Conservation (phyloP, 2,113 vertebrate species). For the Edolisoma coerulescens region DNA sequence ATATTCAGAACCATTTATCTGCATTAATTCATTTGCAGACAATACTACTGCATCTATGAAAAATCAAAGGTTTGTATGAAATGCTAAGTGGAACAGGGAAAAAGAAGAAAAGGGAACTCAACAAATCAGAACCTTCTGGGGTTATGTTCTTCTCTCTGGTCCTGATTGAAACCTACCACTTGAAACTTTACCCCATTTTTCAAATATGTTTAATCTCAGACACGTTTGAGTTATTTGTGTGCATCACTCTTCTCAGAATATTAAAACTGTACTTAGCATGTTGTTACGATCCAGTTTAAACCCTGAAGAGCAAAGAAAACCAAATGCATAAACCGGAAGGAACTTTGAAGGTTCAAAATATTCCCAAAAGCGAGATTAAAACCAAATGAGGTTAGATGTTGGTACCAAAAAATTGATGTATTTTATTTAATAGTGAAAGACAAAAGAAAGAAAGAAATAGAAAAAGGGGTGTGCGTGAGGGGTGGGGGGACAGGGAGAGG, state of each 20-base stretch:
- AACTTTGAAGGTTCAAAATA: too few species aligned
- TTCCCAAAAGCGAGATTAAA: too few species aligned
- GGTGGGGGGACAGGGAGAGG: too few species aligned
- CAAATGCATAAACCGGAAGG: too few species aligned
- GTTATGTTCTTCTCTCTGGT: background rate
- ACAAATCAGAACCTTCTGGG: background rate
- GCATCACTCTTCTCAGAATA: background rate
- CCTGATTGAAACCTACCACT: background rate
- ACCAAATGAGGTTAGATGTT: too few species aligned
- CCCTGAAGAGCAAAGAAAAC: too few species aligned
- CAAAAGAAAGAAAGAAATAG: too few species aligned
- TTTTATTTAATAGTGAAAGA: too few species aligned
- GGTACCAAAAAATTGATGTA: too few species aligned
- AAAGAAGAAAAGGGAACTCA: background rate
- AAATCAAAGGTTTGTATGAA: background rate
- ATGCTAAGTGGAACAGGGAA: background rate
- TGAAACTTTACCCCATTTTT: background rate
- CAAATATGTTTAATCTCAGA: background rate
- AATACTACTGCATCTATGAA: background rate
- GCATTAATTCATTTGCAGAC: background rate
- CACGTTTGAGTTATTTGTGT: background rate
- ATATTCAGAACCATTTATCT: background rate
- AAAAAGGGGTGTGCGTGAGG: too few species aligned
- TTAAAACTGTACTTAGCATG: background rate
- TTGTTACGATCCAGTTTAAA: too few species aligned